Conservation (phyloP, 2,113 vertebrate genomes). For the Sinocyclocheilus maitianheensis region DNA sequence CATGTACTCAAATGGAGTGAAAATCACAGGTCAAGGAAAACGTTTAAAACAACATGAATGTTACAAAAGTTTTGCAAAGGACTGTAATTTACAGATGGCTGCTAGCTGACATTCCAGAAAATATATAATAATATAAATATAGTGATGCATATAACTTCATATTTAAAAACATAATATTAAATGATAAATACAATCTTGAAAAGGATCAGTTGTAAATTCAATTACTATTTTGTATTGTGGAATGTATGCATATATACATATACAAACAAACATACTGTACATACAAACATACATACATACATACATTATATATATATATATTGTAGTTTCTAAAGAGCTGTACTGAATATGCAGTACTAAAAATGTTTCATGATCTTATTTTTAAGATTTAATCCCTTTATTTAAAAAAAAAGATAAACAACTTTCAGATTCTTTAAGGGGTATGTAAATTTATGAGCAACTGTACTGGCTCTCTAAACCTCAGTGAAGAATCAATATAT, state of each 20-base stretch:
- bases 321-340: not conserved
- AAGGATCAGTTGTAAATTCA: not conserved
- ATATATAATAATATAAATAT: not conserved
- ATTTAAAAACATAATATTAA: not conserved
- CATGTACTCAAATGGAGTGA: slow-evolving; percentile 78
- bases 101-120: not conserved
- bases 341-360: not conserved
- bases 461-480: not conserved
- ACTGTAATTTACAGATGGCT: not conserved
- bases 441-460: not conserved
- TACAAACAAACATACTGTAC: too few species aligned
- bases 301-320: too few species aligned
- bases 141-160: not conserved
- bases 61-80: not conserved
- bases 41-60: not conserved
- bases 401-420: not conserved
- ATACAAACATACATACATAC: too few species aligned
- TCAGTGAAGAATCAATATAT: slow-evolving; percentile 7
- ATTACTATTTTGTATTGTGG: not conserved
- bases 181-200: not conserved
- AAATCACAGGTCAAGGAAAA: slow-evolving; percentile 54
- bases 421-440: not conserved
- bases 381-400: not conserved
- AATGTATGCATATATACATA: not conserved
- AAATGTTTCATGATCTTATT: not conserved